Evolutionary conservation across 2,888 invertebrate species (phyloP), one percentile per base, ranked within the genome.

Genomic region (Choreutis nemorana): DNA sequence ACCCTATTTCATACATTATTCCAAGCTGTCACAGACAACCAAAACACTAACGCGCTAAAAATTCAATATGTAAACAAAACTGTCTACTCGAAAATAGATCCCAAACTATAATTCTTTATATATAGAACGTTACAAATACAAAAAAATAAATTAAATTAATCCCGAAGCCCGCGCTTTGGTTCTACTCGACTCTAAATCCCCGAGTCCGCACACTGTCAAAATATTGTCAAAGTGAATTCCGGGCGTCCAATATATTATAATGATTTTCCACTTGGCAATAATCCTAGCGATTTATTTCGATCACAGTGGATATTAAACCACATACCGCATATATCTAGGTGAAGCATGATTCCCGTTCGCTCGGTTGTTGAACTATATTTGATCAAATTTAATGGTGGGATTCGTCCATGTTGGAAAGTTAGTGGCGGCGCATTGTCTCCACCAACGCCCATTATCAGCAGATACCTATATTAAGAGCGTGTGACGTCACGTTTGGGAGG

Each of bases 191-290:
- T 59, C 55, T 66, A 63, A 66, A 71, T 68, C 64, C 59, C 52
- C 42, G 45, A 56, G 59, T 64, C 66, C 71, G 65, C 70, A 50
- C 55, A 57, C 60, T 78, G 78, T 78, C 78, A 78, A 75, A 78
- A 78, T 78, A 78, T 72, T 78, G 75, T 78, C 75, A 72, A 70
- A 72, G 64, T 57, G 68, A 78, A 78, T 77, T 75, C 73, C 75
- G 41, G 59, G 58, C 58, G 73, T 70, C 73, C 64, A 71, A 75
- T 78, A 77, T 73, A 72, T 73, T 77, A 71, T 59, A 71, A 67
- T 67, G 68, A 68, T 73, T 72, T 65, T 73, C 60, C 54, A 68
- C 66, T 77, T 78, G 78, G 78, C 78, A 77, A 73, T 75, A 77
- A 73, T 73, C 72, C 73, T 75, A 71, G 66, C 65, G 59, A 77